Evolutionary conservation across 23 tunicate genomes (phyloP), one percentile per base, ranked within the genome.

Genomic region (Ciona savignyi): DNA sequence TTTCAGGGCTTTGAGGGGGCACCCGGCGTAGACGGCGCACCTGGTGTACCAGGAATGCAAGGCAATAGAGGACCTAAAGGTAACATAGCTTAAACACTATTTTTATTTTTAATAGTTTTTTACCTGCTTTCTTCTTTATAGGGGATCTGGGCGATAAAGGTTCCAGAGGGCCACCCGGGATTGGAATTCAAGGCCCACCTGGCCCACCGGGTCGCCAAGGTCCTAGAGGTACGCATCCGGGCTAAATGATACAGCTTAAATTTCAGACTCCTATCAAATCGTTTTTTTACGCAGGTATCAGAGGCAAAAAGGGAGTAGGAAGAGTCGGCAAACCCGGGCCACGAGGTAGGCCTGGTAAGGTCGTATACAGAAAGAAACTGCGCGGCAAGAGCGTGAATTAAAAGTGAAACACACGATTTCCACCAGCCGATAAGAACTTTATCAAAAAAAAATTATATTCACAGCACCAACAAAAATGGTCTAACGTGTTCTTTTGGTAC

Each of bases 101-200:
- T 42, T 42, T 42, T 9, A 6, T 42, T 42, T 6, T 9, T 42
- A 35, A 0, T 27, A 35, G 25, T 48, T 25, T 28, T 21, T 23
- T 34, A 35, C 15, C 15, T 27, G 23, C 0, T 22, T 35, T 0
- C 9, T 75, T 67, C 0, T 32, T 32, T 76, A n/a, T 31, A 88
- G 96, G 96, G 4, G 35, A 63, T 23, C 24, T 68, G 15, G 93
- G 93, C 6, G 85, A 86, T 60, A 83, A 66, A 75, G 96, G 96
- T 25, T 66, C 78, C 25, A 83, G 82, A 74, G 95, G 95, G 20
- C 24, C 68, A 27, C 77, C 82, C 27, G 78, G 75, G 4, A 62
- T 63, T 35, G 86, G 86, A 28, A 48, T 83, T n/a, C 56, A 62
- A 22, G 96, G 96, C 0, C 87, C 80, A 1, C 75, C 60, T 21